phyloP scores from a whole-genome alignment of 1,140 invertebrate species.

The Drosophila orosa region DNA sequence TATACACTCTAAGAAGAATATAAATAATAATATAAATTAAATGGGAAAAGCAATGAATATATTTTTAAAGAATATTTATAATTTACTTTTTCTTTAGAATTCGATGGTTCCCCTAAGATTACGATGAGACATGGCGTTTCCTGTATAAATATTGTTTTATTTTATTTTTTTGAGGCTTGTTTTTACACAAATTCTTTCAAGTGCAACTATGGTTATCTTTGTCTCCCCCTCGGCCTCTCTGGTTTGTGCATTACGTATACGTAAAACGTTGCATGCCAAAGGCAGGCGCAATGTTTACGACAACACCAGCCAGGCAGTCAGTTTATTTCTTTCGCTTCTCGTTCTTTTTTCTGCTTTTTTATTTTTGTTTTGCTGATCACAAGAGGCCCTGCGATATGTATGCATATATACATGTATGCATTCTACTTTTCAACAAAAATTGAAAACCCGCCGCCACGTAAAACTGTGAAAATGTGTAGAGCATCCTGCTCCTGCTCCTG shows the following conservation, averaged over 20 bases:
- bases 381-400: conserved; percentile 36
- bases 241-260: conserved; percentile 67
- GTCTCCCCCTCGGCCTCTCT: background rate
- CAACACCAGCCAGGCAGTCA: conserved; percentile 68
- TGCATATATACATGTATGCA: conserved; percentile 30
- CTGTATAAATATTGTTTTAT: background rate
- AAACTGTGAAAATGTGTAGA: conserved; percentile 67
- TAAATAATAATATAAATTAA: too few species aligned
- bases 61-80: background rate
- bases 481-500: conserved; percentile 18
- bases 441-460: conserved; percentile 70
- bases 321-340: conserved; percentile 73
- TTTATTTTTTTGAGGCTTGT: too few species aligned
- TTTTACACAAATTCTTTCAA: background rate
- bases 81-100: too few species aligned
- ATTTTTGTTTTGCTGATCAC: conserved; percentile 48
- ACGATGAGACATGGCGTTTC: background rate
- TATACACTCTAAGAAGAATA: conserved; percentile 6
- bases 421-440: conserved; percentile 79
- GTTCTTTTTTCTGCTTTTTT: conserved; percentile 5
- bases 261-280: conserved; percentile 64
- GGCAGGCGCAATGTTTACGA: conserved; percentile 76
- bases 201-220: conserved; percentile 9
- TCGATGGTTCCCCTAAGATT: too few species aligned
- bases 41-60: background rate